These are phyloP conservation scores for Scolopax bukidnonensis DNA, from an alignment of 2,797 vertebrate species.

Conservation along the genomic window DNA sequence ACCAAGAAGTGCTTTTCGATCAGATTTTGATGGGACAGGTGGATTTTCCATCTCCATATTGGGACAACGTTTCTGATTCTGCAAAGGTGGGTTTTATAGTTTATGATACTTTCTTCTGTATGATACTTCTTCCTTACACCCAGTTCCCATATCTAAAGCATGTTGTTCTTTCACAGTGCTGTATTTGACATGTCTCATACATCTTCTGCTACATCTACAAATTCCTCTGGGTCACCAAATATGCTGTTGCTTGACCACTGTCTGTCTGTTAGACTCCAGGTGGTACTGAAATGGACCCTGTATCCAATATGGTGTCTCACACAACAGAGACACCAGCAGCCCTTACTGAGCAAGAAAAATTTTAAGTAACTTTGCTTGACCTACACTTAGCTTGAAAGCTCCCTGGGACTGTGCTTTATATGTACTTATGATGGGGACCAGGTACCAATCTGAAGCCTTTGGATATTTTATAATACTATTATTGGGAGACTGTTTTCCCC, in stretches of 20 bases:
- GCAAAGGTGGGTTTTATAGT: conserved; percentile 85
- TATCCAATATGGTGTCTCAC: not conserved
- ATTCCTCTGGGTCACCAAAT: not conserved
- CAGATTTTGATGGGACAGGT: conserved; percentile 92
- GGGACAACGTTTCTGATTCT: conserved; percentile 92
- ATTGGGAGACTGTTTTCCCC: not conserved
- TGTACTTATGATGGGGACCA: not conserved
- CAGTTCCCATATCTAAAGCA: not conserved
- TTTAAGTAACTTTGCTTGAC: not conserved
- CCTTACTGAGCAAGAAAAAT: not conserved
- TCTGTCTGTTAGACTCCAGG: not conserved
- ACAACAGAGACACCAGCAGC: not conserved
- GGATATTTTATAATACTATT: not conserved
- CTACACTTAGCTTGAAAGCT: not conserved
- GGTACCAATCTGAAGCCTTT: not conserved
- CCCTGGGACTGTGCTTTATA: not conserved
- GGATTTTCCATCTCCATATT: conserved; percentile 92
- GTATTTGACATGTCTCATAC: not conserved
- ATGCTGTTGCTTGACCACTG: not conserved
- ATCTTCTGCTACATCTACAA: not conserved
- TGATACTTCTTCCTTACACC: too few relatives aligned
- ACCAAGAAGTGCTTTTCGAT: conserved; percentile 93
- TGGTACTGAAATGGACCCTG: not conserved
- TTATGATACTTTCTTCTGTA: not conserved
- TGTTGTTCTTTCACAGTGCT: not conserved